Evolutionary conservation across 2,888 invertebrate species (phyloP).

Genomic region (Myopa testacea): DNA sequence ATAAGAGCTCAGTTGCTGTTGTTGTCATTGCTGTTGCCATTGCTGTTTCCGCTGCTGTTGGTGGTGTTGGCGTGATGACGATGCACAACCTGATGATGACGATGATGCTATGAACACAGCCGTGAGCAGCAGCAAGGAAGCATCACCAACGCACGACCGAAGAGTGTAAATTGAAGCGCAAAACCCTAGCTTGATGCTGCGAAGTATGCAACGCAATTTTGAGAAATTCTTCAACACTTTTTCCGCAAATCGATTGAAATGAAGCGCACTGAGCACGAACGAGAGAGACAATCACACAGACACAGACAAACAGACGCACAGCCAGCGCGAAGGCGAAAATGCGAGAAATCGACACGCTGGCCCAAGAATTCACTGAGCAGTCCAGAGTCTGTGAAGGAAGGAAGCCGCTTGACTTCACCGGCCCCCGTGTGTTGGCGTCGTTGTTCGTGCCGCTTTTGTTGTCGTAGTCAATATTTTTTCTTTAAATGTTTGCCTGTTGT

Average conservation of each 20-base stretch:
- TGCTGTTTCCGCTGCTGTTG: conserved; percentile 12
- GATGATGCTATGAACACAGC: conserved; percentile 26
- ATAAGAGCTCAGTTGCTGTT: not conserved
- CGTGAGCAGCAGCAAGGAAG: not conserved
- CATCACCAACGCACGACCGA: not conserved
- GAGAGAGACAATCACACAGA: not conserved
- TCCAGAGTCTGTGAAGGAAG: too few relatives aligned
- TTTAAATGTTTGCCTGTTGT: conserved; percentile 13
- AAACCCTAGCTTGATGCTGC: conserved; percentile 39
- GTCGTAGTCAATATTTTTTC: conserved; percentile 19
- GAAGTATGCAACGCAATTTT: conserved; percentile 44
- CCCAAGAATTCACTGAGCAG: not conserved
- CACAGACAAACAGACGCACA: too few relatives aligned
- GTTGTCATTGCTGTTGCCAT: conserved; percentile 24
- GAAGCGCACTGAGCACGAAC: conserved; percentile 20
- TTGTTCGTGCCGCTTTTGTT: not conserved
- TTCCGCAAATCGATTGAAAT: conserved; percentile 32
- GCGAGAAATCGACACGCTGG: not conserved
- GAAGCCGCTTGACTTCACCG: not conserved
- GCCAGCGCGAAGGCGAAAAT: too few relatives aligned
- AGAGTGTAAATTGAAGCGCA: conserved; percentile 33
- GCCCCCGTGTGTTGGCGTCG: not conserved
- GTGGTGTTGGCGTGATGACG: conserved; percentile 11
- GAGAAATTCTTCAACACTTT: conserved; percentile 42
- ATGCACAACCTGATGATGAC: conserved; percentile 26